Base-by-base conservation (phyloP, 2,797 vertebrate species). In the Notamacropus eugenii region DNA sequence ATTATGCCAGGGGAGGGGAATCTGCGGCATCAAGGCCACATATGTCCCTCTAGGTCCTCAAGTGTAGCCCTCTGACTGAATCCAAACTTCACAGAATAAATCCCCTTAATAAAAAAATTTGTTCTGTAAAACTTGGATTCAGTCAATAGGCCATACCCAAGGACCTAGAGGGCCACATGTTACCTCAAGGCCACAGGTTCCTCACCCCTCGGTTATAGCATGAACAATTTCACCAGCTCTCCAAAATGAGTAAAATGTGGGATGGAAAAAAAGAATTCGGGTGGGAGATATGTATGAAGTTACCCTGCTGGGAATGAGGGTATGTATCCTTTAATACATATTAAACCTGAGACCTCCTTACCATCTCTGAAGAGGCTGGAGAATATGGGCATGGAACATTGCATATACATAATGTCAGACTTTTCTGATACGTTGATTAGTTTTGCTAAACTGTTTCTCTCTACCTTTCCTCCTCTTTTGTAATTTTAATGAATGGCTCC, bases 211-310 rank as follows among this genome's bases (percentile, higher is more conserved):
- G 27, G 22, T 59, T 59, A 59, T 59, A 31, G 11, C 58, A 59
- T 94, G 90, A 13, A 40, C 27, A 56, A 28, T 91, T 95, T 95
- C 16, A 50, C n/a, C 34, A 96, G 91, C 6, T 90, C 40, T 28
- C n/a, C 10, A 54, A 96, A 59, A 52, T 46, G 92, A 29, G 14
- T n/a, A 9, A 95, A 82, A 92, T 24, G 14, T 55, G 27, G 22
- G 91, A 94, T 95, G 3, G 11, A 97, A 82, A 96, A 94, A 22
- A 59, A 95, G 91, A 96, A 59, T 28, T 5, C 6, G 50, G 54
- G 6, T 52, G 5, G 22, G 19, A 9, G 8, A 74, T 14, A 40
- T 40, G n/a, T 82, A 40, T 82, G 24, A 10, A 82, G n/a, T 46
- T 40, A 87, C 40, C 40, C 8, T 46, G 1, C 22, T 87, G 40